Evolutionary conservation across 1,140 invertebrate species (phyloP).

Genomic region (Bombus sibiricus): DNA sequence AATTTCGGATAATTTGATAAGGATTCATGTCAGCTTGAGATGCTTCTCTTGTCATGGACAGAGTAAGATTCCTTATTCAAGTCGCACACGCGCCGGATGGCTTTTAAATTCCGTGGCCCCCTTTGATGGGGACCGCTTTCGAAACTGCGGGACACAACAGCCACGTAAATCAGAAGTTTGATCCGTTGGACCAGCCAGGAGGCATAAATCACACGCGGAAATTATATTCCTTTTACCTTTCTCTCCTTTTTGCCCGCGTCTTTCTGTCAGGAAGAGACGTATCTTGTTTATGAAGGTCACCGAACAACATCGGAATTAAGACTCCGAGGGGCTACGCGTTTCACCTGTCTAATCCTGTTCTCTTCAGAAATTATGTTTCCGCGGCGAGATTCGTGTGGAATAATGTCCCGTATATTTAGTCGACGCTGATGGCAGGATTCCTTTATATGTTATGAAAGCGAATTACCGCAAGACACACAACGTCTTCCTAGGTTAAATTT

Average conservation of each 20-base stretch:
- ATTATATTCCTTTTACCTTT: constrained; percentile 21
- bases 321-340: background rate
- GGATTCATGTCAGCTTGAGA: constrained; percentile 50
- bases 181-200: constrained; percentile 25
- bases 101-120: constrained; percentile 59
- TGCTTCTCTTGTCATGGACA: constrained; percentile 20
- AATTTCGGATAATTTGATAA: constrained; percentile 69
- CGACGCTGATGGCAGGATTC: background rate
- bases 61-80: constrained; percentile 62
- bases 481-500: background rate
- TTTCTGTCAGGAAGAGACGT: background rate
- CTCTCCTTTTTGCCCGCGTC: no score
- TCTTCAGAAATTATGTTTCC: constrained; percentile 29
- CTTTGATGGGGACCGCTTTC: constrained; percentile 58
- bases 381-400: background rate
- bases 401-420: background rate
- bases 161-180: constrained; percentile 60
- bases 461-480: no score
- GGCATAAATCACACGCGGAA: constrained; percentile 45
- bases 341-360: constrained; percentile 33
- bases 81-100: constrained; percentile 50
- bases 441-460: background rate
- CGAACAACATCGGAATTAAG: constrained; percentile 20
- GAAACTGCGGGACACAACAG: constrained; percentile 37
- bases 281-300: constrained; percentile 41